phyloP scores from a whole-genome alignment of 2,797 vertebrate genomes.

The Sitta carolinensis region DNA sequence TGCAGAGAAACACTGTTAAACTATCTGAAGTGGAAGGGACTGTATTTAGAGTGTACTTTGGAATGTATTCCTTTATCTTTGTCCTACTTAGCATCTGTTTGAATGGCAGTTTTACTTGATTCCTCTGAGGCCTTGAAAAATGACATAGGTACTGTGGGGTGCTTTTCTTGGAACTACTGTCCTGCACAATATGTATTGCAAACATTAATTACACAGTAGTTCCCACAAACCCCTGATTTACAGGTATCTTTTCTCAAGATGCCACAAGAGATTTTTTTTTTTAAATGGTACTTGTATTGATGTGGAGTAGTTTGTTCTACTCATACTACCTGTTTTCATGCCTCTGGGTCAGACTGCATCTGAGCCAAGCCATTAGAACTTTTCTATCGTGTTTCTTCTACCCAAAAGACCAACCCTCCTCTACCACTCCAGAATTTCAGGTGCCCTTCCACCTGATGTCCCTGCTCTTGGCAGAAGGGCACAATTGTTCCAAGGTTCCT shows the following conservation, averaged over 20 bases:
- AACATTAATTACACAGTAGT: neutral
- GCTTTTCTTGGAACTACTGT: neutral
- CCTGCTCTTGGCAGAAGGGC: neutral
- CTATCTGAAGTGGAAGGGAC: neutral
- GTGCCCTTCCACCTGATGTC: rapidly evolving
- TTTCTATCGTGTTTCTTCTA: neutral
- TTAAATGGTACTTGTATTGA: neutral
- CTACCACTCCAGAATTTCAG: neutral
- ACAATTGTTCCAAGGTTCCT: neutral
- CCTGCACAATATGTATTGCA: neutral
- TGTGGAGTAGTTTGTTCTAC: neutral
- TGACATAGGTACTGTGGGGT: rapidly evolving
- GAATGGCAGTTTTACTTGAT: neutral
- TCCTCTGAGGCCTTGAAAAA: neutral
- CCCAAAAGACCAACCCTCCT: neutral
- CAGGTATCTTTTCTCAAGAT: neutral
- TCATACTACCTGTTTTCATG: neutral
- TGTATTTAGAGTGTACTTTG: neutral
- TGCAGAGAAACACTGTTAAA: neutral
- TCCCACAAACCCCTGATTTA: neutral
- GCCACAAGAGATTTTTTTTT: neutral
- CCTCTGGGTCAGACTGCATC: neutral
- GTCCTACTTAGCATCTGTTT: neutral
- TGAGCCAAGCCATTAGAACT: neutral
- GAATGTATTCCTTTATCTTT: neutral